phyloP scores from a whole-genome alignment of 2,113 vertebrate genomes.

The Xiphias gladius region DNA sequence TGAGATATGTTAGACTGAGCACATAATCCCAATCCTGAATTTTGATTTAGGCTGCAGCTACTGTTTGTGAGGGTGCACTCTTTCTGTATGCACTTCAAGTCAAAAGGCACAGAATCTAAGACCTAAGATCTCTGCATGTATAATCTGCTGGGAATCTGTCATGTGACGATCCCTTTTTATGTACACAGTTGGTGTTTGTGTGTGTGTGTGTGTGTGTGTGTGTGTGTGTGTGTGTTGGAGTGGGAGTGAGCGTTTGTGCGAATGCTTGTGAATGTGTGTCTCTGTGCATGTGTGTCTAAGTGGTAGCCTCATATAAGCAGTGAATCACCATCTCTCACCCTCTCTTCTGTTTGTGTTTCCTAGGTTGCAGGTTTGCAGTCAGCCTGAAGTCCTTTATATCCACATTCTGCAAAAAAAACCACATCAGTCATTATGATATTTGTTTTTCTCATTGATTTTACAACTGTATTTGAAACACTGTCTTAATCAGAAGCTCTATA shows the following conservation, averaged over 20 bases:
- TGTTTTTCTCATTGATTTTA: conserved; percentile 75
- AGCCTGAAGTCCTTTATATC: conserved; percentile 80
- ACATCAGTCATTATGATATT: conserved; percentile 81
- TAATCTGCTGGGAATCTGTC: conserved; percentile 78
- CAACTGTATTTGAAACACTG: conserved; percentile 76
- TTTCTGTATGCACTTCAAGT: conserved; percentile 64
- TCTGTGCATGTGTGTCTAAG: background rate
- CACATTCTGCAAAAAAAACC: conserved; percentile 79
- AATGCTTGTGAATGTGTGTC: conserved; percentile 5
- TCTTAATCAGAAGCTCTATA: conserved; percentile 77
- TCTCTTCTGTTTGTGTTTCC: conserved; percentile 49
- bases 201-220: conserved; percentile 24
- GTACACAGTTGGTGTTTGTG: conserved; percentile 57
- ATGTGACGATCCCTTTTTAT: conserved; percentile 73
- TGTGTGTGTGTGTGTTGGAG: conserved; percentile 13
- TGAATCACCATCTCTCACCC: conserved; percentile 75
- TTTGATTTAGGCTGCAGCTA: conserved; percentile 50
- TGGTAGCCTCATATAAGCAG: conserved; percentile 72
- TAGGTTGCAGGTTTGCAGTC: conserved; percentile 78
- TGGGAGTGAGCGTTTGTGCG: background rate
- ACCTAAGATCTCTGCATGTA: conserved; percentile 77
- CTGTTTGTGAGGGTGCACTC: conserved; percentile 54
- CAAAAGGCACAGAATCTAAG: conserved; percentile 72
- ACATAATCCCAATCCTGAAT: conserved; percentile 56
- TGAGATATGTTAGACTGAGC: conserved; percentile 55